Conservation (phyloP, 2,797 vertebrate genomes). For the Gambelia wislizenii region DNA sequence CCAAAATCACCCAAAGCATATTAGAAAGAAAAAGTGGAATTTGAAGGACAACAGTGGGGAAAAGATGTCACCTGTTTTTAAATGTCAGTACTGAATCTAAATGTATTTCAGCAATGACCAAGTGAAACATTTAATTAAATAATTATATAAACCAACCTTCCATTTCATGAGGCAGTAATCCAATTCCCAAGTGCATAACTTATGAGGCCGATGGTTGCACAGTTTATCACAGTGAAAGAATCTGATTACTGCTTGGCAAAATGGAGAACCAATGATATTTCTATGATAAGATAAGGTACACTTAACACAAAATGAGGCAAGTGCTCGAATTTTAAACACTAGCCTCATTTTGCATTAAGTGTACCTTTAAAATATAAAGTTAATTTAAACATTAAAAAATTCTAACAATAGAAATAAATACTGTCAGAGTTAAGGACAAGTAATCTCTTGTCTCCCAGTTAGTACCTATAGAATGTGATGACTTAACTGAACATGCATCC, state of each 20-base stretch:
- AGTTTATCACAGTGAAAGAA: slow-evolving; percentile 71
- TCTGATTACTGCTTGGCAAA: slow-evolving; percentile 67
- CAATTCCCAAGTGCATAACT: slow-evolving; percentile 70
- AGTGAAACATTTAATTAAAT: slow-evolving; percentile 77
- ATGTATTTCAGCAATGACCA: slow-evolving; percentile 71
- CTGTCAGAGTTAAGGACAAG: slow-evolving; percentile 30
- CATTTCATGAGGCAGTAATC: slow-evolving; percentile 74
- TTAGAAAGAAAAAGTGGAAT: slow-evolving; percentile 60
- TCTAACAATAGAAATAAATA: slow-evolving; percentile 17
- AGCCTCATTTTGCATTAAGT: no score
- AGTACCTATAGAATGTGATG: slow-evolving; percentile 28
- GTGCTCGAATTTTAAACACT: not conserved
- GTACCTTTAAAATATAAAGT: no score
- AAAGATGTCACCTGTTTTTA: slow-evolving; percentile 55
- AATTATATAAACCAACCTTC: slow-evolving; percentile 74
- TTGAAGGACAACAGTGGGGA: slow-evolving; percentile 58
- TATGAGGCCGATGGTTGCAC: slow-evolving; percentile 56
- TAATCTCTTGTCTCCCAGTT: slow-evolving; percentile 27
- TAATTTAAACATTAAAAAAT: not conserved
- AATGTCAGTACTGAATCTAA: slow-evolving; percentile 58
- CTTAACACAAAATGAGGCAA: slow-evolving; percentile 66
- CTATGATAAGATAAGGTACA: slow-evolving; percentile 63
- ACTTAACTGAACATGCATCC: slow-evolving; percentile 40
- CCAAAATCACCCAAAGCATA: slow-evolving; percentile 52
- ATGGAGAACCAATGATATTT: slow-evolving; percentile 61